Evolutionary conservation across 2,113 vertebrate genomes (phyloP), one percentile per base, ranked within the genome.

Genomic region (Etheostoma cragini): DNA sequence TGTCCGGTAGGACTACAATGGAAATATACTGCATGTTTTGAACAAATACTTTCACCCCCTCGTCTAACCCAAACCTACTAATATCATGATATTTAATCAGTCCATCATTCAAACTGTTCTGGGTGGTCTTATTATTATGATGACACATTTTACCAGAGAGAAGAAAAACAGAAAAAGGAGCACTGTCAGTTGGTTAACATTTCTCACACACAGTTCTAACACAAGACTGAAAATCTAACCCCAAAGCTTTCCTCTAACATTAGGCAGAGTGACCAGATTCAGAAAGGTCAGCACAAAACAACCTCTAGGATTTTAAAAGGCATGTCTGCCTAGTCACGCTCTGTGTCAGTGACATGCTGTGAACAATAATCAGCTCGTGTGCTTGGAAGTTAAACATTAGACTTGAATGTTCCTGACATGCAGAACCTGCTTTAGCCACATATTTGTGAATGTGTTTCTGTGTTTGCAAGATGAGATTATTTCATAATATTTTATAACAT

Each of bases 21-120:
- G 66, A 73, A 78, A 78, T 60, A 78, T 70, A 85, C 84, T 75
- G 75, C 46, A 76, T 15, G 63, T 76, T 54, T 21, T 38, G 6
- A 67, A 80, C 60, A 69, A 86, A 87, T 76, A 87, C 84, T 78
- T 76, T 1, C 12, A 42, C 24, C 22, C 4, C 49, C 6, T 24
- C 26, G 46, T 76, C 38, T 8, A 6, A 14, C 38, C 53, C n/a
- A 22, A 62, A 35, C 35, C 35, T 10, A 50, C 33, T 49, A 30
- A 4, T 5, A 47, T 30, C 54, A 50, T 19, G 12, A 69, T 38
- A 49, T 22, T 12, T 22, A 26, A 45, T 46, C 13, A 46, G 30
- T 56, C 4, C 45, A 54, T 46, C 60, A 46, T 21, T 54, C 30
- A 63, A 45, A 21, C 49, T 10, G 60, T 13, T 49, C 17, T 30